phyloP scores from a whole-genome alignment of 2,113 vertebrate species.

The Ptilonorhynchus violaceus region DNA sequence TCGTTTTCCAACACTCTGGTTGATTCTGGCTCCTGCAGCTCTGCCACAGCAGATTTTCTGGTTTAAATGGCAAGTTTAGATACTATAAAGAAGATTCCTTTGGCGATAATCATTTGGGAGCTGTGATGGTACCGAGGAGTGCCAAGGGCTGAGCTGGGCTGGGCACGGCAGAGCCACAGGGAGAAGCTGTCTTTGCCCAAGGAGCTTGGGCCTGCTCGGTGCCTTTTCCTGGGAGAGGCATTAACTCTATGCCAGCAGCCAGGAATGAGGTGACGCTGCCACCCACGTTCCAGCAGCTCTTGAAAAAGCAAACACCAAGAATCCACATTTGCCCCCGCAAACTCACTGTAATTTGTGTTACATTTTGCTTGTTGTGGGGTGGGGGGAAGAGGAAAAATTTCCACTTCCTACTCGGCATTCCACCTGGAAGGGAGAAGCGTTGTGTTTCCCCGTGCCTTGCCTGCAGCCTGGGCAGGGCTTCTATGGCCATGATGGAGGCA shows the following conservation, averaged over 20 bases:
- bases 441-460: accelerated
- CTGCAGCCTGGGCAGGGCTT: not conserved
- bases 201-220: accelerated
- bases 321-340: accelerated
- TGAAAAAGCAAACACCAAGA: not conserved
- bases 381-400: not conserved
- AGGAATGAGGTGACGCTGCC: accelerated
- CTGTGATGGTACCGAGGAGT: not conserved
- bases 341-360: accelerated
- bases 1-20: accelerated
- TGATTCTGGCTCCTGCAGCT: not conserved
- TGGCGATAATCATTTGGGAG: accelerated
- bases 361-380: not conserved
- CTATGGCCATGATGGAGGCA: not conserved
- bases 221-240: accelerated
- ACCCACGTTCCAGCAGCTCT: not conserved
- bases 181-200: accelerated
- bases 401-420: accelerated
- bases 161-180: accelerated
- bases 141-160: accelerated
- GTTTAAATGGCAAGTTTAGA: not conserved
- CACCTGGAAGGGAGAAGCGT: accelerated
- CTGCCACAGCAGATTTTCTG: not conserved
- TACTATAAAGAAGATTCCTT: accelerated
- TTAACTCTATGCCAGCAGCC: not conserved